A percentile compares a stretch with the other conserved stretches of the same genome.
These are phyloP conservation scores for Procambarus clarkii DNA, from an alignment of 1,140 invertebrate genomes.

Conservation along the genomic window DNA sequence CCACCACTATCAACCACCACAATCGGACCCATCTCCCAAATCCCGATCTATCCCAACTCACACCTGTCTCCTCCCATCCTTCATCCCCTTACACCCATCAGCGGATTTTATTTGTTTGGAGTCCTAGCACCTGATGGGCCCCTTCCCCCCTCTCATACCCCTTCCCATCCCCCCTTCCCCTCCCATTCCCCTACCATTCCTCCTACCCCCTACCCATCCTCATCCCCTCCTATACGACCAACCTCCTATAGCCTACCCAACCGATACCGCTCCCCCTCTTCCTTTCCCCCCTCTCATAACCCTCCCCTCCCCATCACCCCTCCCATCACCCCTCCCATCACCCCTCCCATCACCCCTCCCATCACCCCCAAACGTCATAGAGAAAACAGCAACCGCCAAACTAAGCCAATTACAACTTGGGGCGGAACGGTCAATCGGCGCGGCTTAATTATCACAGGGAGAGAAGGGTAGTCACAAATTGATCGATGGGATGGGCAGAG, in stretches of 20 bases:
- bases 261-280: too few relatives aligned
- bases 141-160: neutral
- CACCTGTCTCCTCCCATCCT: too few relatives aligned
- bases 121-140: too few relatives aligned
- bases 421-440: neutral
- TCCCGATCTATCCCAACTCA: too few relatives aligned
- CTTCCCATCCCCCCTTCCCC: neutral
- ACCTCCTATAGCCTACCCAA: neutral
- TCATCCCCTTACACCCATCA: neutral
- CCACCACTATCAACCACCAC: too few relatives aligned
- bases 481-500: neutral
- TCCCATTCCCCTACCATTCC: neutral
- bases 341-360: neutral
- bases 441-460: slow-evolving; percentile 22
- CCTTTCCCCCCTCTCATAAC: neutral
- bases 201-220: neutral
- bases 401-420: slow-evolving; percentile 36
- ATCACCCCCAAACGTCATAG: slow-evolving; percentile 1
- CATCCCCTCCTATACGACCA: neutral
- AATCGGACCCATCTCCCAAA: too few relatives aligned
- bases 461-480: slow-evolving; percentile 17
- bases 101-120: too few relatives aligned
- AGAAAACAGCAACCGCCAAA: slow-evolving; percentile 19
- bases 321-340: neutral
- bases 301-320: neutral